phyloP scores from a whole-genome alignment of 2,888 invertebrate species.

The Drosophila seclusa region DNA sequence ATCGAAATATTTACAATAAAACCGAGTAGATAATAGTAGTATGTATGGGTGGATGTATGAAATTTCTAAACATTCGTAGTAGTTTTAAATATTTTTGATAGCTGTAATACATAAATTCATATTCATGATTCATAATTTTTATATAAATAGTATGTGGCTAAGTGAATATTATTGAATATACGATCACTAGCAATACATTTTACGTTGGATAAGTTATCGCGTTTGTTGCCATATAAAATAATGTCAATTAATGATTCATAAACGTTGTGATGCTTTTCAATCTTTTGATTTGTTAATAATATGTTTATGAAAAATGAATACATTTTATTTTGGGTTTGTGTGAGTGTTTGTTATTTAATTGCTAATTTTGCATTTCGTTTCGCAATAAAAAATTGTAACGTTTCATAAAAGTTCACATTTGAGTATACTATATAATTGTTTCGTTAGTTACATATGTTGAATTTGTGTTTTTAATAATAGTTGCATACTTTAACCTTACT shows the following conservation, averaged over 20 bases:
- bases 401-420: constrained; percentile 69
- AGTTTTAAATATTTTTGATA: constrained; percentile 35
- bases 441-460: constrained; percentile 61
- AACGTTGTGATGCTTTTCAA: constrained; percentile 14
- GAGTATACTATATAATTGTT: constrained; percentile 73
- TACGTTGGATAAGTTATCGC: constrained; percentile 59
- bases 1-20: constrained; percentile 69
- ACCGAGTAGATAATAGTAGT: constrained; percentile 19
- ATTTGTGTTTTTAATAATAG: constrained; percentile 61
- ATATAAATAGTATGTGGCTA: constrained; percentile 50
- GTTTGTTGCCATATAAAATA: constrained; percentile 43
- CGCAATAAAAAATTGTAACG: constrained; percentile 71
- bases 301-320: constrained; percentile 26
- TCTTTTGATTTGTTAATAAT: constrained; percentile 9
- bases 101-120: constrained; percentile 37
- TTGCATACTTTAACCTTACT: constrained; percentile 69
- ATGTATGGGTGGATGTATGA: constrained; percentile 36
- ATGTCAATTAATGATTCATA: constrained; percentile 19
- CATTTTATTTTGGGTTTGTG: constrained; percentile 14
- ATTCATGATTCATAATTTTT: constrained; percentile 30
- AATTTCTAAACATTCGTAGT: constrained; percentile 14
- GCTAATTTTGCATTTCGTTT: constrained; percentile 50
- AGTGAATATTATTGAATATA: constrained; percentile 52
- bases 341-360: constrained; percentile 36
- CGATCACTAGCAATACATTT: constrained; percentile 67